Evolutionary conservation across 2,113 vertebrate species (phyloP), one percentile per base, ranked within the genome.

Genomic region (Peromyscus maniculatus): DNA sequence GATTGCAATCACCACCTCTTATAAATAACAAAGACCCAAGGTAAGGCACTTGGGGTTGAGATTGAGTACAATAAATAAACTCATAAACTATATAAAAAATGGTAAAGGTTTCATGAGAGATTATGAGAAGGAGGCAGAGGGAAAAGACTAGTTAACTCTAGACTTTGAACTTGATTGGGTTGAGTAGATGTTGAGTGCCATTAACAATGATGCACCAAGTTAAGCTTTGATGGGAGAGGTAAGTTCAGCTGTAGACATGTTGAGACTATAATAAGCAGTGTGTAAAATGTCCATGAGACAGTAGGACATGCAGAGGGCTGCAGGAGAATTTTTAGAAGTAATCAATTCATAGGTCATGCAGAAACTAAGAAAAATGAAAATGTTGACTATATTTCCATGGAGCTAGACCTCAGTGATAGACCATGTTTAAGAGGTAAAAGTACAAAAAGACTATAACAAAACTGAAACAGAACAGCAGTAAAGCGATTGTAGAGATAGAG

Each of bases 11-110:
- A 28, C 64, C 31, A 66, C 77, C 24, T 84, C 39, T 55, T 92
- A 89, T n/a, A 94, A 96, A 33, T 86, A 92, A 83, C 49, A 89
- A 62, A 94, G 36, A 46, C 88, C 52, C 82, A 91, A 95, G 82
- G 72, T 43, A 59, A 95, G 71, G 71, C 46, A 89, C 19, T 43
- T 89, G 31, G 89, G 46, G n/a, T 89, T 96, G 79, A 67, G 43
- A 84, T 79, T 52, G n/a, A 89, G 24, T 89, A 66, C 26, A 89
- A 79, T 72, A 86, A 75, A 74, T 26, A 86, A 24, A 36, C 62
- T 86, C 83, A 7, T 26, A 59, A 88, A 90, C 72, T 74, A 90
- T 67, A 82, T 59, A 49, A 87, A 90, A 91, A 94, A 55, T 67
- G 64, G 8, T 86, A 89, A 66, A 46, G 21, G 33, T n/a, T 92